phyloP scores from a whole-genome alignment of 2,797 vertebrate genomes.

The Paratrypauchen microcephalus region DNA sequence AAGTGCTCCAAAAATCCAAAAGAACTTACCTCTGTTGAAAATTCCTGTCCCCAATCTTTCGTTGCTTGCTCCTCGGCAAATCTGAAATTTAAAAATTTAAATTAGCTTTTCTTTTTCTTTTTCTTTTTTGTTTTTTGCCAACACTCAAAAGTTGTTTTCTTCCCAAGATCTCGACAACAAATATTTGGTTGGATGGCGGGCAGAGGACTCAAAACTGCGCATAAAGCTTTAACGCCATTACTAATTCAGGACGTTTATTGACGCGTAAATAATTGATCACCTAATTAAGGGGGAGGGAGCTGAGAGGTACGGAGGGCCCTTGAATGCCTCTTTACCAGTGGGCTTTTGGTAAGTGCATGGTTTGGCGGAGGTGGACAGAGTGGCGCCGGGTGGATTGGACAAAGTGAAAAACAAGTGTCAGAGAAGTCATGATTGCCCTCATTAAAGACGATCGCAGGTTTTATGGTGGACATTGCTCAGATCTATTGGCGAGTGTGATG shows the following conservation, averaged over 20 bases:
- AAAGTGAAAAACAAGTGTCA: constrained; percentile 31
- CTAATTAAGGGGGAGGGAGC: constrained; percentile 72
- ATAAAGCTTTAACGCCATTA: constrained; percentile 72
- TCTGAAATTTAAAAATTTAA: constrained; percentile 38
- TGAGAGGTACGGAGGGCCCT: constrained; percentile 34
- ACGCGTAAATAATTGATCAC: constrained; percentile 84
- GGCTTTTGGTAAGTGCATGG: constrained; percentile 79
- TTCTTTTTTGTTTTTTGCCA: constrained; percentile 30
- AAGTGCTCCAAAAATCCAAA: background rate
- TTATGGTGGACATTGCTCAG: background rate
- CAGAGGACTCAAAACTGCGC: constrained; percentile 61
- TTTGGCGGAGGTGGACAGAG: constrained; percentile 71
- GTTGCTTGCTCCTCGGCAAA: constrained; percentile 22
- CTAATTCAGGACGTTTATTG: constrained; percentile 82
- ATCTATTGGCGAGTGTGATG: background rate
- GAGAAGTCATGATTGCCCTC: background rate
- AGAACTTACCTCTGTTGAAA: constrained; percentile 38
- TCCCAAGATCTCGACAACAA: constrained; percentile 60
- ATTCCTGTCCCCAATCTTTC: constrained; percentile 1
- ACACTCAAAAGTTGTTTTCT: constrained; percentile 53
- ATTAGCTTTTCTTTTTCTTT: constrained; percentile 16
- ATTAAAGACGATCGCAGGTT: background rate
- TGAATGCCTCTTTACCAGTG: constrained; percentile 74
- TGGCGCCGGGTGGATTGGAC: constrained; percentile 55
- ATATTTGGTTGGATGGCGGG: constrained; percentile 74